A percentile compares a stretch with the other conserved stretches of the same genome.
phyloP scores from a whole-genome alignment of 2,888 invertebrate genomes.

The Seira ritae region DNA sequence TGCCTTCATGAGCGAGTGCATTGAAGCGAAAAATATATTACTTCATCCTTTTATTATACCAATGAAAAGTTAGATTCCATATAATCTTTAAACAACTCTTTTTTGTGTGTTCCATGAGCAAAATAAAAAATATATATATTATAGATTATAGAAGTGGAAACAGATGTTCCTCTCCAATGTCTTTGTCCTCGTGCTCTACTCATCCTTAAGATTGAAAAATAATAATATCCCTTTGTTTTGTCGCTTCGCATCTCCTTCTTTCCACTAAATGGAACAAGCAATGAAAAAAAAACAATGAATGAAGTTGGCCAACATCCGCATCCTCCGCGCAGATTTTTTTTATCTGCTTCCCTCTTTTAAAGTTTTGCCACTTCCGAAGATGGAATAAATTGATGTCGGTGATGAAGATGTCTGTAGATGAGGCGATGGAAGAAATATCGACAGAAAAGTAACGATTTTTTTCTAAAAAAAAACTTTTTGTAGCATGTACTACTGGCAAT shows the following conservation, averaged over 20 bases:
- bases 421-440: no score
- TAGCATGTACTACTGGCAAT: no score
- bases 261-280: neutral
- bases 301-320: neutral
- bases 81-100: neutral
- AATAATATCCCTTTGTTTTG: neutral
- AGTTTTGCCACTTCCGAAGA: neutral
- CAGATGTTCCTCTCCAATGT: neutral
- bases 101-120: neutral
- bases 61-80: no score
- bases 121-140: neutral
- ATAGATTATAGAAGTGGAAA: no score
- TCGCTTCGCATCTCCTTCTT: neutral
- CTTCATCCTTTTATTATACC: no score
- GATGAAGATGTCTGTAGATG: no score
- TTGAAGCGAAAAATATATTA: no score
- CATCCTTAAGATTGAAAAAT: neutral
- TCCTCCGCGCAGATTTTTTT: neutral
- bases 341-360: neutral
- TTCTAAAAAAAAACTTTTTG: no score
- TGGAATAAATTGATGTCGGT: neutral
- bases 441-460: no score
- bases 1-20: no score
- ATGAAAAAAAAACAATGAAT: neutral
- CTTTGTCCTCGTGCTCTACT: neutral